Evolutionary conservation across 2,113 vertebrate species (phyloP), one percentile per base, ranked within the genome.

Genomic region (Centrocercus urophasianus): DNA sequence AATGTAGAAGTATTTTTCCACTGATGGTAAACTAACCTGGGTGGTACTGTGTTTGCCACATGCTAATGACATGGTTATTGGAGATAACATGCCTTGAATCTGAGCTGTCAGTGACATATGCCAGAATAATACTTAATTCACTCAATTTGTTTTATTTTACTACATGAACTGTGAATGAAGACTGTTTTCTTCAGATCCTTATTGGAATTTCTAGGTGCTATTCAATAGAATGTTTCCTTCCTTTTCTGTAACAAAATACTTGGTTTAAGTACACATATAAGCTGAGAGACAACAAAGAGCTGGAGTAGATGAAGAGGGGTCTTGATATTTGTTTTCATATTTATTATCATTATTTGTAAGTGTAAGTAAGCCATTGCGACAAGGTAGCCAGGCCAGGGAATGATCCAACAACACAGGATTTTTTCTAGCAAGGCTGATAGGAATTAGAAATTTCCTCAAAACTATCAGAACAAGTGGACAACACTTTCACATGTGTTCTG

Each of bases 361-460:
- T 4, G 40, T 13, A 40, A 40, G 19, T 8, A 12, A 20, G 4
- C 34, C 64, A 2, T 7, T 34, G 10, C 22, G 71, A 7, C 2
- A 50, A 54, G 21, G 14, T 73, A 9, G 13, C 54, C 8, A 56
- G 10, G 3, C 2, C n/a, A 5, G 3, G 3, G 91, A 93, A 25
- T 34, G 0, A 64, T 32, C 13, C 56, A 69, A 3, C 4, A 34
- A 1, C 0, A 4, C 17, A 7, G 1, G 5, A 43, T 19, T 52
- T 63, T 79, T 86, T 75, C 21, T 81, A 52, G 52, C 24, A 40
- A 28, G 16, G 1, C 61, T 81, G 6, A 4, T 5, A 57, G 1
- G 14, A 90, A 40, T 80, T 73, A 76, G 13, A 79, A 69, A 69
- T 43, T 27, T 60, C 11, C 79, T 79, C 48, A 69, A 47, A 67